Evolutionary conservation across 30 jellyfish, hydroid and myxozoan genomes (phyloP).

Genomic region (Pseudorhiza aurosa): DNA sequence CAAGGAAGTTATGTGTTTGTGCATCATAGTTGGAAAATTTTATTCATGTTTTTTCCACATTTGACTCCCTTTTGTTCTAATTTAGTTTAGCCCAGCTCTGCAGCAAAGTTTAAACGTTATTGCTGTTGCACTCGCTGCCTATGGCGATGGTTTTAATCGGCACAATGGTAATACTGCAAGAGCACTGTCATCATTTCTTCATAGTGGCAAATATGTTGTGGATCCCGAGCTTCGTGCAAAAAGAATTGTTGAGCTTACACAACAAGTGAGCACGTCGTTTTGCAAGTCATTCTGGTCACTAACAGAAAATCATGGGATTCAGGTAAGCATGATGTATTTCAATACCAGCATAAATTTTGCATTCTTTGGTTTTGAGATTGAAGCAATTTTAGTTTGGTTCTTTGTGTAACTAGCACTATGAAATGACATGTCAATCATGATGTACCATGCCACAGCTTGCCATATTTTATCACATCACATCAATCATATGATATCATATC

Average conservation of each 20-base stretch:
- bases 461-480: too few species aligned
- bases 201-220: slow-evolving; percentile 93
- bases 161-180: slow-evolving; percentile 85
- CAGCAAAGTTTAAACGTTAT: slow-evolving; percentile 79
- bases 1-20: too few species aligned
- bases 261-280: slow-evolving; percentile 79
- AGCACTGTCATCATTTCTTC: slow-evolving; percentile 89
- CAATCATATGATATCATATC: too few species aligned
- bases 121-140: slow-evolving; percentile 97
- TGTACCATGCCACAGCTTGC: too few species aligned
- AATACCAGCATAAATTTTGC: too few species aligned
- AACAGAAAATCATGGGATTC: slow-evolving; percentile 95
- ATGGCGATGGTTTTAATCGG: slow-evolving; percentile 93
- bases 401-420: too few species aligned
- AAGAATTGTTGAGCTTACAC: slow-evolving; percentile 89
- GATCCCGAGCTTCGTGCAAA: slow-evolving; percentile 97
- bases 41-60: too few species aligned
- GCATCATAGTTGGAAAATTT: too few species aligned
- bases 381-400: too few species aligned
- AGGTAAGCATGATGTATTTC: slow-evolving; percentile 48
- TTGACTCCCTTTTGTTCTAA: too few species aligned
- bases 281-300: slow-evolving; percentile 97
- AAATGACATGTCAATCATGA: too few species aligned
- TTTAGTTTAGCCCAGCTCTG: slow-evolving; percentile 84
- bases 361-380: background rate